Percentiles rank a stretch among this genome's conserved stretches.
Evolutionary conservation across 2,113 vertebrate species (phyloP).

Genomic region (Erythrolamprus reginae): DNA sequence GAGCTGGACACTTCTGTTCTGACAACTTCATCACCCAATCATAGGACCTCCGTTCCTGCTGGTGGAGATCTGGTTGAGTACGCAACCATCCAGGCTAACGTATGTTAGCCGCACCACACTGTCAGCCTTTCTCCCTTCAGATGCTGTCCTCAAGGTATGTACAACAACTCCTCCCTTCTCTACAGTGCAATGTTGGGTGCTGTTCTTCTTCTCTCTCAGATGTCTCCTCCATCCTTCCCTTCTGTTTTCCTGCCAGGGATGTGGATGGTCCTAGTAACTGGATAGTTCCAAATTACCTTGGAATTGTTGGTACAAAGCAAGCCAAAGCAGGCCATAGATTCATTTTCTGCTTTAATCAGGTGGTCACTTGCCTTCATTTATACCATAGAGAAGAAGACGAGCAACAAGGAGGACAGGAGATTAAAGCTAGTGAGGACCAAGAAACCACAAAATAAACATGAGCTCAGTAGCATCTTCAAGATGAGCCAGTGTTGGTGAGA

Average conservation of each 20-base stretch:
- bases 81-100: constrained; percentile 91
- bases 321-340: not conserved
- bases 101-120: constrained; percentile 81
- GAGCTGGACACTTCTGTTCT: constrained; percentile 91
- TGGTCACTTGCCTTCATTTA: constrained; percentile 1
- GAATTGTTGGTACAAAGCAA: not conserved
- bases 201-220: not conserved
- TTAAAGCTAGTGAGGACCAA: too few relatives aligned
- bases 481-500: too few relatives aligned
- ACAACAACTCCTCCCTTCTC: not conserved
- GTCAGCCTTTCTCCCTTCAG: constrained; percentile 80
- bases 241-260: not conserved
- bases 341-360: constrained; percentile 45
- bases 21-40: constrained; percentile 77
- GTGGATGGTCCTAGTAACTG: not conserved
- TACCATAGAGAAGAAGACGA: not conserved
- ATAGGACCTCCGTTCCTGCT: constrained; percentile 75
- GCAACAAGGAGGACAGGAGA: not conserved
- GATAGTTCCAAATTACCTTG: not conserved
- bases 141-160: constrained; percentile 84
- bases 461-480: too few relatives aligned
- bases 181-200: fast-evolving
- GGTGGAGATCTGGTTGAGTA: constrained; percentile 90
- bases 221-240: not conserved
- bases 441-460: too few relatives aligned